Conservation (phyloP, 2,888 invertebrate species). For the Meloe dianella region DNA sequence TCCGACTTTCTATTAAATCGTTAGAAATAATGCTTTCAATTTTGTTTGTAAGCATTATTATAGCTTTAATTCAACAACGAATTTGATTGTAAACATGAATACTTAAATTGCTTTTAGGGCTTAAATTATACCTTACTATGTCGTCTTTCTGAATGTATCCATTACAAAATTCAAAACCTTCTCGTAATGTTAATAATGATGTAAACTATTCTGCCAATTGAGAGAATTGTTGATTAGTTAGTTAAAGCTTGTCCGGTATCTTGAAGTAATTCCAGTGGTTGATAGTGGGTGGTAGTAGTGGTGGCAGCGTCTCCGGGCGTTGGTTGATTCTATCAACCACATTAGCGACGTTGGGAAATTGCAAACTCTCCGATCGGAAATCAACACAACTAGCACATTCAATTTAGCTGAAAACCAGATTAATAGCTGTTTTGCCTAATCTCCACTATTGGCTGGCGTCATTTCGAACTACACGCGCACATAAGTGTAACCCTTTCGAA, state of each 20-base stretch:
- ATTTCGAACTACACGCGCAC: background rate
- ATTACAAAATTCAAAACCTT: background rate
- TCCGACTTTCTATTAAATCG: background rate
- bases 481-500: background rate
- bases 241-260: slow-evolving; percentile 9
- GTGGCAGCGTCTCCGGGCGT: slow-evolving; percentile 1
- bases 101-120: background rate
- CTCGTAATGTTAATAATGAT: slow-evolving; percentile 4
- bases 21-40: background rate
- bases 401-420: slow-evolving; percentile 23
- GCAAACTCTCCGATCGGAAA: slow-evolving; percentile 10
- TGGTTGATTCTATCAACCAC: slow-evolving; percentile 11
- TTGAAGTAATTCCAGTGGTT: slow-evolving; percentile 11
- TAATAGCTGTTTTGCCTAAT: slow-evolving; percentile 26
- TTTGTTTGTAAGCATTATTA: background rate
- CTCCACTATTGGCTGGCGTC: slow-evolving; percentile 9
- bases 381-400: slow-evolving; percentile 18
- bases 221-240: slow-evolving; percentile 5
- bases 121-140: background rate
- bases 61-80: background rate
- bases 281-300: slow-evolving; percentile 1
- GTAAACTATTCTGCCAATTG: slow-evolving; percentile 11
- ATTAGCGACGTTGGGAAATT: slow-evolving; percentile 10
- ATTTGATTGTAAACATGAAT: background rate
- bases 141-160: background rate